Conservation (phyloP, 2,888 invertebrate species). For the Xanthia icteritia region DNA sequence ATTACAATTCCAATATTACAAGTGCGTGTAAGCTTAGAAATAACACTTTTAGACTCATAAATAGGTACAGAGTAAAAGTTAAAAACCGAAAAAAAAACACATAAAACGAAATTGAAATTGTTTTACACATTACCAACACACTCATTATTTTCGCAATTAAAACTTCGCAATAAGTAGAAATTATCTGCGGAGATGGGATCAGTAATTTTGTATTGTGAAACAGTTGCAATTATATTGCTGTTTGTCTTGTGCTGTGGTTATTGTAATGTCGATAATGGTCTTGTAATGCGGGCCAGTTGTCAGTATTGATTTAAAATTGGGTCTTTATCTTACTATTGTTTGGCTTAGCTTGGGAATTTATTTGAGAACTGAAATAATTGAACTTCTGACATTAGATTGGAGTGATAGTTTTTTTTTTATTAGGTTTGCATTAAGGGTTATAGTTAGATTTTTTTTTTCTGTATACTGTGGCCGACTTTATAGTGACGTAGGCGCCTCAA, state of each 20-base stretch:
- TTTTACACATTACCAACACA: conserved; percentile 39
- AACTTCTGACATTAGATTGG: background rate
- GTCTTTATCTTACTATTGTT: conserved; percentile 13
- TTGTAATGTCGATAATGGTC: conserved; percentile 51
- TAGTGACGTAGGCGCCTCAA: background rate
- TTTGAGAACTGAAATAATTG: conserved; percentile 18
- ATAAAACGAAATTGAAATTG: conserved; percentile 43
- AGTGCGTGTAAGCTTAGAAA: conserved; percentile 11
- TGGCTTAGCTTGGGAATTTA: background rate
- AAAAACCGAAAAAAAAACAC: conserved; percentile 22
- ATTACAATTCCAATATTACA: background rate
- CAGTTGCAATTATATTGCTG: conserved; percentile 42
- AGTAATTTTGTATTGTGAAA: conserved; percentile 60
- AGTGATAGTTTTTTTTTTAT: background rate
- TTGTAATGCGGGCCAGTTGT: conserved; percentile 39
- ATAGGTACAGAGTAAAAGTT: conserved; percentile 30
- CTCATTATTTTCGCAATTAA: conserved; percentile 57
- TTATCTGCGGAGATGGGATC: conserved; percentile 53
- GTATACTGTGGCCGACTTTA: background rate
- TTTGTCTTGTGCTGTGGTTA: conserved; percentile 46
- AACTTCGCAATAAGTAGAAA: conserved; percentile 52
- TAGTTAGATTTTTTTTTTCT: background rate
- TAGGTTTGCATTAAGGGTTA: background rate
- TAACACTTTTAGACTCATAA: background rate
- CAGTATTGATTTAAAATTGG: conserved; percentile 40